Evolutionary conservation across 2,888 invertebrate species (phyloP).

Genomic region (Hedychridium roseum): DNA sequence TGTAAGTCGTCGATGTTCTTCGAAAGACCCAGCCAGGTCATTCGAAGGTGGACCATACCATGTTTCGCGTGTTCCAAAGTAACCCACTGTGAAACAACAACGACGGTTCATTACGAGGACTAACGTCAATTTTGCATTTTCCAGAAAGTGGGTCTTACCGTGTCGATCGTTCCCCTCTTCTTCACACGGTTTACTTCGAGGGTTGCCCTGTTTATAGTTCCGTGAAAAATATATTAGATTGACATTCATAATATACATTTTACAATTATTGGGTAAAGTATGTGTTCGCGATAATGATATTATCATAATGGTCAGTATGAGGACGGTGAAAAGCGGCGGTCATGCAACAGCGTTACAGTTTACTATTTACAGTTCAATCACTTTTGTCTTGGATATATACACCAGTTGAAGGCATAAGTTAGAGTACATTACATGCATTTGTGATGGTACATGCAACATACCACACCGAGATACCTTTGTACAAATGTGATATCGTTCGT

Average conservation of each 20-base stretch:
- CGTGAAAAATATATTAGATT: neutral
- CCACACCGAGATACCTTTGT: conserved; percentile 3
- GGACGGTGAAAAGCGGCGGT: too few species aligned
- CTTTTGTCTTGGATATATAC: too few species aligned
- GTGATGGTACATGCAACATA: conserved; percentile 25
- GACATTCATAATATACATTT: neutral
- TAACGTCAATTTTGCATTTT: too few species aligned
- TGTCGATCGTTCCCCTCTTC: conserved; percentile 76
- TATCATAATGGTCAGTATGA: conserved; percentile 11
- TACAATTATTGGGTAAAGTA: neutral
- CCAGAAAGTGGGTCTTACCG: too few species aligned
- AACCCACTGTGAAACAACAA: conserved; percentile 81
- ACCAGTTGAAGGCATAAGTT: too few species aligned
- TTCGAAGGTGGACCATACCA: conserved; percentile 88
- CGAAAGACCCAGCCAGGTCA: conserved; percentile 88
- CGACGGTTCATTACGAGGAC: too few species aligned
- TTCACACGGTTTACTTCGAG: conserved; percentile 77
- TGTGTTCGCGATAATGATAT: conserved; percentile 8
- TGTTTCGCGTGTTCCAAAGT: conserved; percentile 94
- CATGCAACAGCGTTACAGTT: conserved; percentile 18
- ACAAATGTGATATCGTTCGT: conserved; percentile 10
- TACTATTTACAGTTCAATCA: too few species aligned
- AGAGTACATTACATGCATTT: conserved; percentile 15
- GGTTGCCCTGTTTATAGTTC: conserved; percentile 68
- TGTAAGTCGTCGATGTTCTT: conserved; percentile 76